Evolutionary conservation across 2,797 vertebrate species (phyloP), one percentile per base, ranked within the genome.

Genomic region (Eospalax fontanierii): DNA sequence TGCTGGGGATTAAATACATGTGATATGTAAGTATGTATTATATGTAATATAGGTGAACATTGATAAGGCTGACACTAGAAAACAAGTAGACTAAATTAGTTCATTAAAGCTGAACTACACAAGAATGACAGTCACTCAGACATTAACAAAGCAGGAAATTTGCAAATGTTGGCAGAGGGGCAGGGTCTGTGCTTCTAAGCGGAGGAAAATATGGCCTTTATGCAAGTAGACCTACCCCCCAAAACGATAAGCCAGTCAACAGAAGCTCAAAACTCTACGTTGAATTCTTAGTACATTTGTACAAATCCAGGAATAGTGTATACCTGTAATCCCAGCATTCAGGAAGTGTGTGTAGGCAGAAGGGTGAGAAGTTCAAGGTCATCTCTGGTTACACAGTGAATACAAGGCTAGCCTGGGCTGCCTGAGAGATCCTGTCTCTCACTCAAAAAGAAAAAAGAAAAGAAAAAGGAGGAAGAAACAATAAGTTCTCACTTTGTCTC

Each of bases 51-150:
- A 59, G 4, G 43, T 84, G 38, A 50, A 5, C 66, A 50, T 43
- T 50, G 28, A 80, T 50, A 81, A 82, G n/a, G 33, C 26, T 96
- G 26, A 46, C 24, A 79, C 57, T 86, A 73, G 43, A 74, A 88
- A 85, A 21, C 68, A 75, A 81, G 6, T 35, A 66, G 65, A 6
- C 30, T 65, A 83, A 50, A 28, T 33, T 26, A 71, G 18, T 61
- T 87, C 85, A 50, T 40, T 38, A 46, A 92, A 43, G 78, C 1
- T 30, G 4, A 54, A 28, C 30, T n/a, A 12, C 33, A 76, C 26
- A 2, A 68, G 50, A 75, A 71, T 21, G 14, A 65, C 75, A 30
- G 4, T 26, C 3, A 78, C 21, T 28, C 6, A 33, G 22, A 30
- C 30, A 71, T 22, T 26, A 22, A 18, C 74, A 81, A 86, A 82